phyloP scores from a whole-genome alignment of 2,888 invertebrate species.

The Cyclophora albipunctata region DNA sequence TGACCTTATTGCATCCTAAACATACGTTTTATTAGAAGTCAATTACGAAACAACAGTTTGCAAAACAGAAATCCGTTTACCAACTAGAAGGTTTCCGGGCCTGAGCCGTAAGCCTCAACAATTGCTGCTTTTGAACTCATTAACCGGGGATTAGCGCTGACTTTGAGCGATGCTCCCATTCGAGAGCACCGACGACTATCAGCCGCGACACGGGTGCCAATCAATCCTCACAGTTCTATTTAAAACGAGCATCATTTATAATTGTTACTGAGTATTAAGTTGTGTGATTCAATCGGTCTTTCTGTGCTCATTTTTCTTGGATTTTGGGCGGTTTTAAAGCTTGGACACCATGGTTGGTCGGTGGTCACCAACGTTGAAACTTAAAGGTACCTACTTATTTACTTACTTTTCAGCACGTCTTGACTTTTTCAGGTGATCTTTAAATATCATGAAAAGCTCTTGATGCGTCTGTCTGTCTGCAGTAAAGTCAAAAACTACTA shows the following conservation, averaged over 20 bases:
- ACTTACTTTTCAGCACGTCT: no score
- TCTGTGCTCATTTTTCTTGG: not conserved
- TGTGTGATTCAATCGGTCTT: constrained; percentile 8
- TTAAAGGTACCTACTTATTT: no score
- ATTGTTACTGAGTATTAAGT: constrained; percentile 11
- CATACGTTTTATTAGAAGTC: no score
- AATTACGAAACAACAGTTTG: not conserved
- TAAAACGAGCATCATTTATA: constrained; percentile 15
- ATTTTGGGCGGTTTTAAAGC: no score
- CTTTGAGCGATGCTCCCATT: constrained; percentile 63
- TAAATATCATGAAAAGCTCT: no score
- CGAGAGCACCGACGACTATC: constrained; percentile 34
- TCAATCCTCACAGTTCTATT: constrained; percentile 31
- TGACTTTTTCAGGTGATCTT: no score
- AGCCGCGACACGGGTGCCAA: constrained; percentile 42
- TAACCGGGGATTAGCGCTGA: constrained; percentile 62
- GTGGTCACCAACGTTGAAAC: no score
- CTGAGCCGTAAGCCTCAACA: constrained; percentile 37
- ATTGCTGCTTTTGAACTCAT: constrained; percentile 67
- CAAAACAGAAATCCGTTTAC: not conserved
- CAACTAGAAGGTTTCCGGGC: constrained; percentile 21
- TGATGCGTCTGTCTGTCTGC: no score
- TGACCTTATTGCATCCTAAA: no score
- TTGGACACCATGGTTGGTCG: no score
- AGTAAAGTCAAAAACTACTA: no score